phyloP scores from a whole-genome alignment of 2,113 vertebrate species.

The Chaetura pelagica region DNA sequence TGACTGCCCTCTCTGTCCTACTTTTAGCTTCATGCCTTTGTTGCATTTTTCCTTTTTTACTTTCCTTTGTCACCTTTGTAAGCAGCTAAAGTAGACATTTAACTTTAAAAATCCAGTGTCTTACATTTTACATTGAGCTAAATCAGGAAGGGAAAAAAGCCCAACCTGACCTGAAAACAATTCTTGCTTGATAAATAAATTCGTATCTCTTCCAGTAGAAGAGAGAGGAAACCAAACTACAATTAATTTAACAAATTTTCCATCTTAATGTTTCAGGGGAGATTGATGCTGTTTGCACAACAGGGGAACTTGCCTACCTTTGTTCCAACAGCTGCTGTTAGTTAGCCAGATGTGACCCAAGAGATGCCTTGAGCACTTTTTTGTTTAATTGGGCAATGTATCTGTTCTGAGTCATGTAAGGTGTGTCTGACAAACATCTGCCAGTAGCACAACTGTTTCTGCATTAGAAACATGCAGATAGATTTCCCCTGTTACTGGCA shows the following conservation, averaged over 20 bases:
- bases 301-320: not conserved
- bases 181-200: conserved; percentile 2
- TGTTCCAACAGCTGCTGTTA: conserved; percentile 17
- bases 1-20: not conserved
- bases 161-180: not conserved
- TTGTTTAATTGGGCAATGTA: conserved; percentile 30
- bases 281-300: conserved; percentile 37
- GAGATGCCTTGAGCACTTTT: not conserved
- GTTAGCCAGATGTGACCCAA: conserved; percentile 43
- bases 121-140: not conserved
- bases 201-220: not conserved
- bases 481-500: not conserved
- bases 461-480: not conserved
- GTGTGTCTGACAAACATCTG: conserved; percentile 32
- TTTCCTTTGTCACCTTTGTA: not conserved
- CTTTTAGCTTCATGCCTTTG: not conserved
- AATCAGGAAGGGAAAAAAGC: not conserved
- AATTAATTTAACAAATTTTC: conserved; percentile 37
- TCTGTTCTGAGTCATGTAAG: conserved; percentile 18
- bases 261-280: not conserved
- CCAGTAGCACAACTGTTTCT: not conserved
- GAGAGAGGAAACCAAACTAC: not conserved
- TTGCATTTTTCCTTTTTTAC: not conserved
- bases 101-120: not conserved
- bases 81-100: not conserved